Conservation (phyloP, 2,888 invertebrate species). For the Cylloceria caligata region DNA sequence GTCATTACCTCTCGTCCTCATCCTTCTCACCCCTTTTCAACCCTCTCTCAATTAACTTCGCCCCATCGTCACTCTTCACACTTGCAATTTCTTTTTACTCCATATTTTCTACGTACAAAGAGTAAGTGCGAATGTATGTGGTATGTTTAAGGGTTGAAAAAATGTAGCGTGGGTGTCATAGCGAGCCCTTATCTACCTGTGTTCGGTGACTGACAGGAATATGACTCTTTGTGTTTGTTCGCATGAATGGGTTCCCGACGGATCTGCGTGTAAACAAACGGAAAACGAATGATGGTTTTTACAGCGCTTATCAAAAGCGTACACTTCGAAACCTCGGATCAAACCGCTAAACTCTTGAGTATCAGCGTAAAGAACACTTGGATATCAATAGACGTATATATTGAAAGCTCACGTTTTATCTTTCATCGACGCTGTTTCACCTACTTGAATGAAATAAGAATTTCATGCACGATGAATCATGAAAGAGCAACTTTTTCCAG, state of each 20-base stretch:
- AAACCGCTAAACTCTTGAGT: neutral
- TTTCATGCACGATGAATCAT: neutral
- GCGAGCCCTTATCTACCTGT: neutral
- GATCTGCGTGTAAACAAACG: neutral
- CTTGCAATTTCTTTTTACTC: neutral
- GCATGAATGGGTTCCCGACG: too few relatives aligned
- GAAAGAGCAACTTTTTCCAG: neutral
- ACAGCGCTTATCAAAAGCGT: neutral
- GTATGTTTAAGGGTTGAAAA: neutral
- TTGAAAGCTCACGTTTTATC: neutral
- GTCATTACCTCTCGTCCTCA: too few relatives aligned
- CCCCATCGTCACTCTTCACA: neutral
- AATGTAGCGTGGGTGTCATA: neutral
- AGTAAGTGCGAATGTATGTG: conserved; percentile 15
- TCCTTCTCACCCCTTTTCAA: too few relatives aligned
- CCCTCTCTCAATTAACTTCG: too few relatives aligned
- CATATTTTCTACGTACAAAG: conserved; percentile 2
- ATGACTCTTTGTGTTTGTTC: neutral
- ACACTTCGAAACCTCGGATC: neutral
- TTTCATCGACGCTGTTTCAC: neutral
- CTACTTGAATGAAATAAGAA: neutral
- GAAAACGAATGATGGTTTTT: neutral
- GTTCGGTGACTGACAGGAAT: too few relatives aligned
- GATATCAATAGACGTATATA: neutral
- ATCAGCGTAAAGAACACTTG: neutral